phyloP scores from a whole-genome alignment of 1,140 invertebrate genomes.

The Calycopis cecrops region DNA sequence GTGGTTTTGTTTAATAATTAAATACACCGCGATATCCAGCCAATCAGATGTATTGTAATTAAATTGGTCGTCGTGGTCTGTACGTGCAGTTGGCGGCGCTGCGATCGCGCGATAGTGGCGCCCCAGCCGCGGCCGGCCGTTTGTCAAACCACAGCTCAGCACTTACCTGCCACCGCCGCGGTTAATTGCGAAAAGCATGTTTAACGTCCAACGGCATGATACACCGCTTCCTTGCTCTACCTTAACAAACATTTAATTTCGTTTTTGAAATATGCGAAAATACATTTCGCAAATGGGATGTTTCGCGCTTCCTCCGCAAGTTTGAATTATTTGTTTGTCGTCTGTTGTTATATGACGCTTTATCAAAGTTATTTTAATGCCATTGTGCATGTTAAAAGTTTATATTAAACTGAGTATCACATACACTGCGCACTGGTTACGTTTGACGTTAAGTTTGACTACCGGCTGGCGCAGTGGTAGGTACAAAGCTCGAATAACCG shows the following conservation, averaged over 20 bases:
- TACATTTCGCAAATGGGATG: slow-evolving; percentile 11
- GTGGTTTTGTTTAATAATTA: too few species aligned
- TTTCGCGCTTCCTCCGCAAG: neutral
- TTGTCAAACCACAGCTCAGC: slow-evolving; percentile 45
- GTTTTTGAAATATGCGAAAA: slow-evolving; percentile 21
- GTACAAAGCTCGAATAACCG: too few species aligned
- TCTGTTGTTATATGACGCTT: neutral
- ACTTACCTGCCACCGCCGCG: slow-evolving; percentile 46
- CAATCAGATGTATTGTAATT: neutral
- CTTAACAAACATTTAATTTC: slow-evolving; percentile 36
- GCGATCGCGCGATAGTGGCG: slow-evolving; percentile 44
- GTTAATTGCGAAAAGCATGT: slow-evolving; percentile 61
- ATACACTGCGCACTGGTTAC: too few species aligned
- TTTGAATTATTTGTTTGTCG: slow-evolving; percentile 1
- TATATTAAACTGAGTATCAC: neutral
- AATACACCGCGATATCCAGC: too few species aligned
- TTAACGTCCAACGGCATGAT: slow-evolving; percentile 54
- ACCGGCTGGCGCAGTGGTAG: too few species aligned
- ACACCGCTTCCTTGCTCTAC: slow-evolving; percentile 52
- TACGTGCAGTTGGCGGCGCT: slow-evolving; percentile 20
- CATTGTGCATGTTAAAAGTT: neutral
- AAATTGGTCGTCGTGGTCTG: neutral
- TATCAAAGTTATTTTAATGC: neutral
- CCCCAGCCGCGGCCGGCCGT: slow-evolving; percentile 44
- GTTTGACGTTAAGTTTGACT: too few species aligned